Conservation (phyloP, 2,113 vertebrate species). For the Ictidomys tridecemlineatus region DNA sequence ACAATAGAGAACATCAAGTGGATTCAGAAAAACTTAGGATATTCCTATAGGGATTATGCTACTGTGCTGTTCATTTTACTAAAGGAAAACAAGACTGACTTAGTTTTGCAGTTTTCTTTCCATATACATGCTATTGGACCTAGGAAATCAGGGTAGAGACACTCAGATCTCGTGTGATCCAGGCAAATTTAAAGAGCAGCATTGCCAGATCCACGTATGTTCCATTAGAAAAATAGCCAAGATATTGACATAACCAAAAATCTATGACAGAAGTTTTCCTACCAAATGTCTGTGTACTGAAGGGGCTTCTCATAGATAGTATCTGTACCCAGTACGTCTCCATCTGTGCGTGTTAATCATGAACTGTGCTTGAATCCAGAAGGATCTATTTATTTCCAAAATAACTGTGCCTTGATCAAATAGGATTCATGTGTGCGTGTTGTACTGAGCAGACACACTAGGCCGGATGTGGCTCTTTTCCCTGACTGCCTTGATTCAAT, state of each 20-base stretch:
- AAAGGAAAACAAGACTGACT: neutral
- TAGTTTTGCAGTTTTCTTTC: neutral
- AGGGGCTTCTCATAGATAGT: neutral
- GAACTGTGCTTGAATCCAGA: constrained; percentile 77
- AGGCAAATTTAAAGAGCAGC: neutral
- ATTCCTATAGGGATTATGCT: neutral
- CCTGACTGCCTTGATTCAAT: constrained; percentile 85
- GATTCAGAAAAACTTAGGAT: neutral
- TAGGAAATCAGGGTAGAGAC: neutral
- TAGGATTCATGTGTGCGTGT: constrained; percentile 86
- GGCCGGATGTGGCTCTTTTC: constrained; percentile 85
- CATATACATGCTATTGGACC: neutral
- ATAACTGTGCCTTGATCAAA: constrained; percentile 82
- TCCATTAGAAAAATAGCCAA: neutral
- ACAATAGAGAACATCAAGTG: neutral
- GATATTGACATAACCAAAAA: neutral
- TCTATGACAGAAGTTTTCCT: constrained; percentile 21
- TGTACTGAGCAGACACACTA: constrained; percentile 70
- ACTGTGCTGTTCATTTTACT: neutral
- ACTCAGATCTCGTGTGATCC: neutral
- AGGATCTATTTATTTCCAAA: constrained; percentile 84
- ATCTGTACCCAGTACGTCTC: constrained; percentile 37
- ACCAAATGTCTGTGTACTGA: neutral
- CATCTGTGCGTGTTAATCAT: constrained; percentile 68
- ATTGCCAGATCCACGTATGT: constrained; percentile 57